phyloP scores from a whole-genome alignment of 1,140 invertebrate genomes.

The Galleria mellonella region DNA sequence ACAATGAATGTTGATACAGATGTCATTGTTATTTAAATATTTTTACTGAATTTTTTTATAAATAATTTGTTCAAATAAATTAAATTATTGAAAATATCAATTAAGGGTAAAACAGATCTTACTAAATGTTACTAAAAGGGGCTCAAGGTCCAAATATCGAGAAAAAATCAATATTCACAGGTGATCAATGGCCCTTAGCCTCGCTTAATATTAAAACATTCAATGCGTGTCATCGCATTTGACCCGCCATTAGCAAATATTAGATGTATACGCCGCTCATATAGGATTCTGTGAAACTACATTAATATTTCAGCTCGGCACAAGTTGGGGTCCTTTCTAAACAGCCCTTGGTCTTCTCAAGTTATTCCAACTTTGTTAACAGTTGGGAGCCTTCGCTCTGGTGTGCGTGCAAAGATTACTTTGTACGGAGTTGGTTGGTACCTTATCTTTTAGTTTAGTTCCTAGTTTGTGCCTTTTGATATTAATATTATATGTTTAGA shows the following conservation, averaged over 20 bases:
- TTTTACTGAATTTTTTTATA: too few relatives aligned
- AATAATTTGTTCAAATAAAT: too few relatives aligned
- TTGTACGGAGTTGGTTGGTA: constrained; percentile 21
- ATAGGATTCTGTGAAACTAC: constrained; percentile 68
- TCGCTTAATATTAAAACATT: background rate
- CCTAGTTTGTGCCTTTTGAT: constrained; percentile 30
- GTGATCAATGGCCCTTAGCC: too few relatives aligned
- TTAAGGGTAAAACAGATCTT: too few relatives aligned
- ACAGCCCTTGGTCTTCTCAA: constrained; percentile 73
- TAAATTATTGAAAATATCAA: too few relatives aligned
- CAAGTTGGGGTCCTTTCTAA: constrained; percentile 68
- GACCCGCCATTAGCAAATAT: constrained; percentile 27
- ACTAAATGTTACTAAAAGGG: too few relatives aligned
- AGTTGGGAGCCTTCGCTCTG: constrained; percentile 40
- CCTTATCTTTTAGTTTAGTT: constrained; percentile 55
- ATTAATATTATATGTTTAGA: too few relatives aligned
- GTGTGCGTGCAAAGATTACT: constrained; percentile 58
- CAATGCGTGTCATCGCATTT: background rate
- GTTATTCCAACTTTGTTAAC: constrained; percentile 68
- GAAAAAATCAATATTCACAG: too few relatives aligned
- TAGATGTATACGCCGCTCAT: constrained; percentile 41
- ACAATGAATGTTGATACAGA: too few relatives aligned
- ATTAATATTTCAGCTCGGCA: constrained; percentile 65
- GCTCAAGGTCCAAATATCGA: too few relatives aligned
- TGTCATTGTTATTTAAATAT: too few relatives aligned